Evolutionary conservation across 2,113 vertebrate species (phyloP).

Genomic region (Chionodraco myersi): DNA sequence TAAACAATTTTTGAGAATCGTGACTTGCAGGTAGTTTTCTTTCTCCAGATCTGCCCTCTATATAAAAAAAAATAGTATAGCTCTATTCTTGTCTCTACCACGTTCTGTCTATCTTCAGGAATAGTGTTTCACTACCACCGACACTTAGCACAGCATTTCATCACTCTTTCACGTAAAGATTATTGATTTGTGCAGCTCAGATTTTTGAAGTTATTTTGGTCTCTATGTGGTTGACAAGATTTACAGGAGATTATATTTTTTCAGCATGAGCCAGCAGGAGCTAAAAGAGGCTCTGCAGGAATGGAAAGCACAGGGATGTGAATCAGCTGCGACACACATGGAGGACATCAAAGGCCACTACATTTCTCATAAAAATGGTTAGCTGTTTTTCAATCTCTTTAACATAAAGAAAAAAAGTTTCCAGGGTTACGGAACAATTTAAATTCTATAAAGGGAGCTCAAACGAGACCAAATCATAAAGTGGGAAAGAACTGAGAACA

Average conservation of each 20-base stretch:
- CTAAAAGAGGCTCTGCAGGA: background rate
- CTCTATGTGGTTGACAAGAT: background rate
- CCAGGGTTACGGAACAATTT: background rate
- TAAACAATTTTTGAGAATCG: background rate
- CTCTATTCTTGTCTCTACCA: too few species aligned
- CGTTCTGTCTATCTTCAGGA: too few species aligned
- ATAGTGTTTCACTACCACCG: too few species aligned
- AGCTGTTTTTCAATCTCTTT: conserved; percentile 6
- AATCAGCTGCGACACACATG: background rate
- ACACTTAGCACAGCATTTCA: background rate
- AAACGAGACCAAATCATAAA: background rate
- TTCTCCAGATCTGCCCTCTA: too few species aligned
- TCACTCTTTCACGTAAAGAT: background rate
- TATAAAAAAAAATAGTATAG: too few species aligned
- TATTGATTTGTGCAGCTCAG: too few species aligned
- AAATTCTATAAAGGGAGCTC: background rate
- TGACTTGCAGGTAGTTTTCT: background rate
- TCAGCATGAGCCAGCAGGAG: background rate
- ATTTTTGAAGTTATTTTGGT: background rate
- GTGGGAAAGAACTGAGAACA: conserved; percentile 4
- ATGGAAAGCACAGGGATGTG: background rate
- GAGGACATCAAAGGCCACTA: conserved; percentile 39
- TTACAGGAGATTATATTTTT: background rate
- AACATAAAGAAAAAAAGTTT: conserved; percentile 4
- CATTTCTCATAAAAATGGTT: conserved; percentile 5